Percentiles rank a stretch among this genome's conserved stretches.
Conservation (phyloP, 92 coral and sea anemone species). For the Paragorgia papillata region DNA sequence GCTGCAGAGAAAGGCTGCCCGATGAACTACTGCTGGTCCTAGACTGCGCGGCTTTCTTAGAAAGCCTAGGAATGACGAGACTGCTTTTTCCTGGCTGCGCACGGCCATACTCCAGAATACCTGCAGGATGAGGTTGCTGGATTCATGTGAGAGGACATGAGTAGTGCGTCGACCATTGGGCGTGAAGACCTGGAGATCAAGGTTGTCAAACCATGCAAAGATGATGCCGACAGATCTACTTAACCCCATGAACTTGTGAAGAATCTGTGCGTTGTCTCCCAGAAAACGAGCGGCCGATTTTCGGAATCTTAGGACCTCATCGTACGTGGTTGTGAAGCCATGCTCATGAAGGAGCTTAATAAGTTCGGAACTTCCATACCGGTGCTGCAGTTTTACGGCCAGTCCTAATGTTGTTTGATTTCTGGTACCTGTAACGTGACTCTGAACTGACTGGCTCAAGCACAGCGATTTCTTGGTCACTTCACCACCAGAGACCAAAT, state of each 20-base stretch:
- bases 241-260: conserved; percentile 14
- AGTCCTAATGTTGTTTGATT: conserved; percentile 25
- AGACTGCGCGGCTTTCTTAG: conserved; percentile 19
- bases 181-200: conserved; percentile 36
- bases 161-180: conserved; percentile 34
- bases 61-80: conserved; percentile 16
- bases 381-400: conserved; percentile 28
- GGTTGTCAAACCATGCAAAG: conserved; percentile 23
- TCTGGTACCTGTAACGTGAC: too few species aligned
- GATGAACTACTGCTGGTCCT: conserved; percentile 9
- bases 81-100: conserved; percentile 26
- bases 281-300: conserved; percentile 18
- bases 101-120: conserved; percentile 23
- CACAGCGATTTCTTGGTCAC: too few species aligned
- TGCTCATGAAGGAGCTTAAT: conserved; percentile 28
- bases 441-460: conserved; percentile 28
- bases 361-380: conserved; percentile 29
- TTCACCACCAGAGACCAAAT: conserved; percentile 22
- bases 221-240: conserved; percentile 22
- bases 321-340: conserved; percentile 33
- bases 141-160: conserved; percentile 32
- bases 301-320: conserved; percentile 26
- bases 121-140: conserved; percentile 3
- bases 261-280: conserved; percentile 22
- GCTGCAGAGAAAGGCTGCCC: conserved; percentile 18